phyloP scores from a whole-genome alignment of 2,888 invertebrate genomes.

The Drosophila macrospina region DNA sequence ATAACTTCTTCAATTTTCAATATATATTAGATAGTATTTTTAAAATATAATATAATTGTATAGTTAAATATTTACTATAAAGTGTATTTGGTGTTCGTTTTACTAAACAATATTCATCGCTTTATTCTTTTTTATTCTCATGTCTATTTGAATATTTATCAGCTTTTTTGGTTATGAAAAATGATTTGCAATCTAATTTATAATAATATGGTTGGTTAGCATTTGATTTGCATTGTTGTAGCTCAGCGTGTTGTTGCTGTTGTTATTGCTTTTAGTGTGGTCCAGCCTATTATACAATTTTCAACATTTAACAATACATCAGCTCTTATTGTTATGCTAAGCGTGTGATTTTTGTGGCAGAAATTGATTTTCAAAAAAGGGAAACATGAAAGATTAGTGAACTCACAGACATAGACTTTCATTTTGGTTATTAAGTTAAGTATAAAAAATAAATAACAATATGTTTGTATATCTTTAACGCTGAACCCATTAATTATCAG shows the following conservation, averaged over 20 bases:
- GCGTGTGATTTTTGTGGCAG: slow-evolving; percentile 48
- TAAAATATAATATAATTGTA: no score
- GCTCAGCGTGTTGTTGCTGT: slow-evolving; percentile 20
- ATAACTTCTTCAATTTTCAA: no score
- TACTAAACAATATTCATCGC: background rate
- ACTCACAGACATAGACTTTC: no score
- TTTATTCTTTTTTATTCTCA: background rate
- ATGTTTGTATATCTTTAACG: no score
- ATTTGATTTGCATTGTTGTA: slow-evolving; percentile 35
- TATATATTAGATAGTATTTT: no score
- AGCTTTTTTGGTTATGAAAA: slow-evolving; percentile 53
- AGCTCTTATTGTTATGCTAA: slow-evolving; percentile 25
- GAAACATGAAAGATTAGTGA: background rate
- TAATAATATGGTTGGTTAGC: slow-evolving; percentile 52
- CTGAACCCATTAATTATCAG: no score
- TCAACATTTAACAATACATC: background rate
- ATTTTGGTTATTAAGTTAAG: background rate
- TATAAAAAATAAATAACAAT: background rate
- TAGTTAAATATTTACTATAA: background rate
- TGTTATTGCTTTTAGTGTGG: slow-evolving; percentile 27
- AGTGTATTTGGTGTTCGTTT: slow-evolving; percentile 18
- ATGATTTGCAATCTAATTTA: slow-evolving; percentile 68
- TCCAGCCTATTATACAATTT: slow-evolving; percentile 21
- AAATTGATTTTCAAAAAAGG: slow-evolving; percentile 12
- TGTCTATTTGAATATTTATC: slow-evolving; percentile 15